A percentile compares a stretch with the other conserved stretches of the same genome.
Evolutionary conservation across 2,113 vertebrate species (phyloP).

Genomic region (Tringa solitaria): DNA sequence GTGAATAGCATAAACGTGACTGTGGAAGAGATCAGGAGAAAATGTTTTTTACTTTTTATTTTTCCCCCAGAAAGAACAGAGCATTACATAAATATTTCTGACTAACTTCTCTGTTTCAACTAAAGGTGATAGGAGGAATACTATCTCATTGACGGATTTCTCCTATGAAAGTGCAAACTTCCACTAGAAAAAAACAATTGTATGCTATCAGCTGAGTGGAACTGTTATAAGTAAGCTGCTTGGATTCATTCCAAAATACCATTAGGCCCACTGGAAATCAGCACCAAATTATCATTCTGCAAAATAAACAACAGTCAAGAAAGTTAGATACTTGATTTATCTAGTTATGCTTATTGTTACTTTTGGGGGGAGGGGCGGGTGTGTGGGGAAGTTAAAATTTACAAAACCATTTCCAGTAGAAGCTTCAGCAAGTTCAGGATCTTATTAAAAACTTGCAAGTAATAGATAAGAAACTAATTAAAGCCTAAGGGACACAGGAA

Average conservation of each 20-base stretch:
- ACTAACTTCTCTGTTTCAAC: background rate
- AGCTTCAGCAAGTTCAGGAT: background rate
- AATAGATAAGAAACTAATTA: conserved; percentile 43
- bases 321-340: background rate
- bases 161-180: background rate
- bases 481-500: conserved; percentile 36
- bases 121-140: background rate
- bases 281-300: background rate
- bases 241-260: background rate
- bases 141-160: background rate
- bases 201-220: rapidly evolving
- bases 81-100: background rate
- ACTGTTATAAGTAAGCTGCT: background rate
- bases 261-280: background rate
- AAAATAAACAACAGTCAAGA: background rate
- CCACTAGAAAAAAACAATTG: background rate
- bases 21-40: background rate
- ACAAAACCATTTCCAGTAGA: conserved; percentile 8
- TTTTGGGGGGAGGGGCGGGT: background rate
- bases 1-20: background rate
- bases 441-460: conserved; percentile 40
- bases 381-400: background rate
- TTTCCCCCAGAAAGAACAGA: background rate
- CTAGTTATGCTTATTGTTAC: background rate
- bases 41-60: background rate